These are phyloP conservation scores for Phoxinus dragarum DNA, from an alignment of 2,797 vertebrate genomes.

Conservation along the genomic window DNA sequence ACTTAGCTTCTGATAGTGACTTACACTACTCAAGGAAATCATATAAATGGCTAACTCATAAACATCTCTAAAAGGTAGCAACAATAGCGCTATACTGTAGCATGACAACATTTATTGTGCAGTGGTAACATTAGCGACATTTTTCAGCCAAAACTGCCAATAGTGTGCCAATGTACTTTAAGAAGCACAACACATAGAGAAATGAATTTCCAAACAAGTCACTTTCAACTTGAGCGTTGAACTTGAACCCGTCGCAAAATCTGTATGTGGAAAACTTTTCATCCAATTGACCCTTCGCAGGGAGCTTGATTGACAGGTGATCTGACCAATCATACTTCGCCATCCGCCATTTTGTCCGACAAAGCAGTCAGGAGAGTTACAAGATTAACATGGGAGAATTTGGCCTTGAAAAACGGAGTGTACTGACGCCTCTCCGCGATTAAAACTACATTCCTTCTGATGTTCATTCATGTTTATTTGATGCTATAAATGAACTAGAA, in stretches of 20 bases:
- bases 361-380: no score
- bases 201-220: not conserved
- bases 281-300: not conserved
- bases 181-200: not conserved
- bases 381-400: no score
- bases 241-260: not conserved
- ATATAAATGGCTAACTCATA: not conserved
- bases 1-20: not conserved
- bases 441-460: no score
- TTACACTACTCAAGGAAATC: not conserved
- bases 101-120: not conserved
- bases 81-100: not conserved
- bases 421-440: no score
- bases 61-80: not conserved
- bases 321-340: no score
- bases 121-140: not conserved
- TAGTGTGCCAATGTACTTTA: not conserved
- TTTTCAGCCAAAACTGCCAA: not conserved
- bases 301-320: no score
- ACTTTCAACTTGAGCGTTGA: not conserved
- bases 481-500: no score
- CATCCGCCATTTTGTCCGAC: no score
- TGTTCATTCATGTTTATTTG: no score
- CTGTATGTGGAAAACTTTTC: not conserved
- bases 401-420: no score